Evolutionary conservation across 53 echinoderm and acorn worm species (phyloP).

Genomic region (Patiria pectinifera): DNA sequence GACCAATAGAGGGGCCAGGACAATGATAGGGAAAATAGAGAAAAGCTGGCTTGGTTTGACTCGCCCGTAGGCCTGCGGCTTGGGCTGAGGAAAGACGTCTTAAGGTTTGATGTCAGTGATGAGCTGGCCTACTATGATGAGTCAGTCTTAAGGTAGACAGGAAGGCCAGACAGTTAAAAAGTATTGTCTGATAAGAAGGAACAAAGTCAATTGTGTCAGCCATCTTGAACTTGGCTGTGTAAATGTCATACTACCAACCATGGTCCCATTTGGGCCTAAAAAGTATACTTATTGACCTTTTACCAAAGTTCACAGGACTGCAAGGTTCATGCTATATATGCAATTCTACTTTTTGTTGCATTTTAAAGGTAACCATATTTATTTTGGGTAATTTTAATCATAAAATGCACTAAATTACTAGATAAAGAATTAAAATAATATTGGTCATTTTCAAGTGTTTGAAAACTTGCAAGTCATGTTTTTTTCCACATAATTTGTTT

Average conservation of each 20-base stretch:
- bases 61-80: constrained; percentile 1
- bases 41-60: background rate
- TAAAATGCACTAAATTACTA: no score
- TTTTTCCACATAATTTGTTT: no score
- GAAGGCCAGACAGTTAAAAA: constrained; percentile 35
- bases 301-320: background rate
- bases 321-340: background rate
- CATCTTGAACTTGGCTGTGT: background rate
- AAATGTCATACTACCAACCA: background rate
- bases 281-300: background rate
- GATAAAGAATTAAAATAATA: background rate
- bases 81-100: background rate
- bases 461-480: no score
- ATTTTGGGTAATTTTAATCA: no score
- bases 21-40: constrained; percentile 27
- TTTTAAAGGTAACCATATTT: no score
- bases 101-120: background rate
- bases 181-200: constrained; percentile 50
- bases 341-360: no score
- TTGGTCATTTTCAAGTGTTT: background rate
- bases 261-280: background rate
- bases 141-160: constrained; percentile 39
- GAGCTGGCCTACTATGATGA: constrained; percentile 37
- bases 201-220: constrained; percentile 43
- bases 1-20: constrained; percentile 30